Evolutionary conservation across 2,888 invertebrate genomes (phyloP).

Genomic region (Tuta absoluta): DNA sequence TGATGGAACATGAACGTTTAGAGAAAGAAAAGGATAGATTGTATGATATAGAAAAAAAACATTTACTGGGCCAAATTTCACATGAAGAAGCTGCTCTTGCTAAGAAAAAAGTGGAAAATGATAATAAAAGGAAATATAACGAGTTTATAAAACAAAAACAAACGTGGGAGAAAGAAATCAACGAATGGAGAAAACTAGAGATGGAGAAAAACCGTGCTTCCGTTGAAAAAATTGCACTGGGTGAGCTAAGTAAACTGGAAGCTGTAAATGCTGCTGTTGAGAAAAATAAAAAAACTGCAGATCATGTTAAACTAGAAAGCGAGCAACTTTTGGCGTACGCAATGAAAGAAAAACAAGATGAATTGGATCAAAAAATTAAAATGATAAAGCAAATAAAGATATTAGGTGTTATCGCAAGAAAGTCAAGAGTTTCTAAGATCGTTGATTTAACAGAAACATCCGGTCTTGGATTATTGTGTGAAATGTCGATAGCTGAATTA

Average conservation of each 20-base stretch:
- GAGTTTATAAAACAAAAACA: constrained; percentile 75
- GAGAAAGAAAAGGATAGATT: constrained; percentile 72
- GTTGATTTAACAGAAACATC: constrained; percentile 82
- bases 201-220: constrained; percentile 71
- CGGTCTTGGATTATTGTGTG: constrained; percentile 81
- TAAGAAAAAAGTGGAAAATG: constrained; percentile 70
- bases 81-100: constrained; percentile 82
- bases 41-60: constrained; percentile 80
- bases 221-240: constrained; percentile 65
- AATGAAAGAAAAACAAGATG: constrained; percentile 71
- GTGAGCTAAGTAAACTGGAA: constrained; percentile 58
- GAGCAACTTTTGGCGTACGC: constrained; percentile 58
- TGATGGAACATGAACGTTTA: constrained; percentile 70
- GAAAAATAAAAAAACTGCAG: constrained; percentile 62
- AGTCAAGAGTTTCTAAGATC: constrained; percentile 74
- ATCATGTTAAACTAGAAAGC: constrained; percentile 58
- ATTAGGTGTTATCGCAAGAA: constrained; percentile 72
- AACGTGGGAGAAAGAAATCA: constrained; percentile 72
- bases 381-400: constrained; percentile 79
- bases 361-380: constrained; percentile 70
- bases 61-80: constrained; percentile 80
- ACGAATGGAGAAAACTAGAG: constrained; percentile 74
- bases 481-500: constrained; percentile 84
- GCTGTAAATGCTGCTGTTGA: constrained; percentile 51
- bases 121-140: constrained; percentile 75